Evolutionary conservation across 2,888 invertebrate genomes (phyloP), one percentile per base, ranked within the genome.

Genomic region (Vanessa cardui): DNA sequence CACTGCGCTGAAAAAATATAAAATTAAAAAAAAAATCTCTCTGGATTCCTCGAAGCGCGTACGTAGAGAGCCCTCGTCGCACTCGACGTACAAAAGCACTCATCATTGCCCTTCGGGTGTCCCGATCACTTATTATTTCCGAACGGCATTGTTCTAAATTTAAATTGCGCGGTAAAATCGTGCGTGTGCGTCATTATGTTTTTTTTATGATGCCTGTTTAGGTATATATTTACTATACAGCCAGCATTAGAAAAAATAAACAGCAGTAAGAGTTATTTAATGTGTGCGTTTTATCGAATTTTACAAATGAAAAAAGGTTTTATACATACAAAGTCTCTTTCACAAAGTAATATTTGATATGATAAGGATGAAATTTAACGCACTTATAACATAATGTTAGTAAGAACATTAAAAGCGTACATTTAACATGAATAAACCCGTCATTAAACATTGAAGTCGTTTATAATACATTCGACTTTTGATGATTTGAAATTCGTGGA

Each of bases 61-160:
- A 76, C 77, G 75, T 75, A 72, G 73, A 83, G 84, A 70, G 78
- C 77, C 68, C 84, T 83, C 66, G 77, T 74, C 72, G 74, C 83
- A 77, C 85, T 84, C 78, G 73, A 77, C 74, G 72, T 77, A 83
- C 83, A 85, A 85, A 83, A 78, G 81, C 82, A 79, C 84, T 83
- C 75, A 76, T 78, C 78, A 79, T 78, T 82, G 80, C 77, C 78
- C 80, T 81, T 80, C 78, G 78, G 75, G 73, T 78, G 78, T 77
- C 76, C 75, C 74, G 81, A 85, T 85, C 85, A 83, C 85, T 86
- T 84, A 82, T 83, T 83, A 82, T 82, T 82, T 83, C 80, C 80
- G 79, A 78, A 80, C 77, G 76, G 77, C 74, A 83, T 85, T 85
- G 81, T 85, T 84, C 78, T 76, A 77, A 78, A 78, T 77, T 79